These are phyloP conservation scores for Oxyruncus cristatus DNA, from an alignment of 2,113 vertebrate species.

Conservation along the genomic window DNA sequence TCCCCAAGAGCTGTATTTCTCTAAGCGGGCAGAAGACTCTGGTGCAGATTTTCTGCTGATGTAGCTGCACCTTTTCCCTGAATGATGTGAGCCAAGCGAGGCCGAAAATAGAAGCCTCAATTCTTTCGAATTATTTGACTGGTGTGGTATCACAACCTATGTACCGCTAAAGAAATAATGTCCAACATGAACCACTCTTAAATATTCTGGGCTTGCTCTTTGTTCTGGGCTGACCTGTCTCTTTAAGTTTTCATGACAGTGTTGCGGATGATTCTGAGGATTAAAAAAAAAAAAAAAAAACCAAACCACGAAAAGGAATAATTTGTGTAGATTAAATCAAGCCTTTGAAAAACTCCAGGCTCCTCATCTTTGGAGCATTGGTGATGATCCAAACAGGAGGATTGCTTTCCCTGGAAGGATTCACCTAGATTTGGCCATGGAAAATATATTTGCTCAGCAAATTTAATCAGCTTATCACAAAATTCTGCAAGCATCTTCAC, in stretches of 20 bases:
- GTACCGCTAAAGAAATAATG: neutral
- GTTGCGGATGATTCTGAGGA: neutral
- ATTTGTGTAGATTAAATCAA: conserved; percentile 38
- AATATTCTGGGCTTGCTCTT: neutral
- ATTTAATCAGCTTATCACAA: conserved; percentile 30
- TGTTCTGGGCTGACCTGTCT: neutral
- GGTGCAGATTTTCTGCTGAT: neutral
- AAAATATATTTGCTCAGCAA: conserved; percentile 44
- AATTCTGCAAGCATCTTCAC: neutral
- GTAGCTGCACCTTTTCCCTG: neutral
- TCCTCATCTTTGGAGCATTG: neutral
- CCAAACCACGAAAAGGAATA: neutral
- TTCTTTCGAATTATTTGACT: neutral
- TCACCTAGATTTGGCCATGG: conserved; percentile 25
- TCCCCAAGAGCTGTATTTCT: neutral
- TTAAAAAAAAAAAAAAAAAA: neutral
- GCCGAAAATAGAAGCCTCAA: accelerated
- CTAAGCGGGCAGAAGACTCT: neutral
- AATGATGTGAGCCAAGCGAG: neutral
- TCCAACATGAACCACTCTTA: neutral
- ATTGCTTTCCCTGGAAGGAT: conserved; percentile 26
- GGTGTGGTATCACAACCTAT: neutral
- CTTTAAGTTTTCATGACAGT: neutral
- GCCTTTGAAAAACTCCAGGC: conserved; percentile 46
- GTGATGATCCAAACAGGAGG: conserved; percentile 24